Evolutionary conservation across 2,113 vertebrate genomes (phyloP), one percentile per base, ranked within the genome.

Genomic region (Ammodytes marinus): DNA sequence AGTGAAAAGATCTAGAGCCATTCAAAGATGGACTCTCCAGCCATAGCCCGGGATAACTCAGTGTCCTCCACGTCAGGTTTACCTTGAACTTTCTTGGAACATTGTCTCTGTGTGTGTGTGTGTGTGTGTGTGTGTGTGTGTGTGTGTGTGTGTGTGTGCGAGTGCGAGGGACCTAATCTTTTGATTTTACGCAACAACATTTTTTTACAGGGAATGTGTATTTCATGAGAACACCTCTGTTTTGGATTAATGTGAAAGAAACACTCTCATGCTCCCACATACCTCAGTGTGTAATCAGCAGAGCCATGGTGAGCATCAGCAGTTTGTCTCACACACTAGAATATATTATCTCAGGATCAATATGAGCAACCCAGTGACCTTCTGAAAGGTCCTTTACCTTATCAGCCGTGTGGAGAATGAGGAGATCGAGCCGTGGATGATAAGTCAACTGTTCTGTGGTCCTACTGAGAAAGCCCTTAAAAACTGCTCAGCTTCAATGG

Each of bases 311-410:
- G 50, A 74, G 63, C 70, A 27, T 85, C 67, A 72, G 45, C 69
- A 75, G 49, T 4, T 1, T 60, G 67, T 77, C 74, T 85, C 74
- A 60, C 68, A 86, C 2, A 53, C 65, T 27, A 53, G 76, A 76
- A 86, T 73, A 40, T 69, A 74, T 90, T 73, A 86, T 83, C 89
- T 88, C 66, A 40, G 53, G 83, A 91, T 91, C 77, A 73, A 91
- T 90, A 86, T 68, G 70, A 82, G 71, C 69, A 86, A 80, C 86
- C 82, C 74, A 2, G 61, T 89, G 87, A 89, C 88, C 88, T 89
- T 80, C 69, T 88, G 75, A 91, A 77, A 49, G 84, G 79, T 67
- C 78, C 69, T 85, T 86, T 42, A 6, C 35, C 69, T 88, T 71
- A 86, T 91, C 88, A 73, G 59, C n/a, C n/a, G 40, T 40, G 47